Evolutionary conservation across 2,113 vertebrate species (phyloP), one percentile per base, ranked within the genome.

Genomic region (Sylvia atricapilla): DNA sequence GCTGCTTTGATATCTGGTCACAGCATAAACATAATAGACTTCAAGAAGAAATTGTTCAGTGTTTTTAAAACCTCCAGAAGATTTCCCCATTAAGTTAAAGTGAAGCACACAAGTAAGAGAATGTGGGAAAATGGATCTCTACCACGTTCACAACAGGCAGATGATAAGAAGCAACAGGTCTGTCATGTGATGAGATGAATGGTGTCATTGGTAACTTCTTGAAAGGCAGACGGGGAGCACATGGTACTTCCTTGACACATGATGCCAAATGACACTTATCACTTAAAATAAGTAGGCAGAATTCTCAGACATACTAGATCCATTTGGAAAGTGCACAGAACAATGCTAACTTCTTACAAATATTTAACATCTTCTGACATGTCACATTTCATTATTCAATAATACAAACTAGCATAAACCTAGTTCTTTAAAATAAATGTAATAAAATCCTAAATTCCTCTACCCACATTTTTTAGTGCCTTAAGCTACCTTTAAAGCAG

Each of bases 171-270:
- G 70, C 87, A 96, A 95, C 95, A 96, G 27, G 95, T 96, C 56
- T 89, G 79, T 69, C 86, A 89, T 70, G 64, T 89, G 85, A 84
- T 92, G 77, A 93, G 89, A 94, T 90, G 75, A 96, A 92, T 70
- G 46, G 84, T 97, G 86, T 93, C 68, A 96, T 91, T 70, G 95
- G 68, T 90, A 95, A 88, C 86, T 96, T 96, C 89, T 95, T 95
- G 94, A 95, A 95, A 97, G 82, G 96, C 68, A 89, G 81, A 91
- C 7, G 37, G 87, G 50, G 81, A 94, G 92, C 46, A 74, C 86
- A 91, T 69, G 75, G 72, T 93, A 53, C n/a, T 96, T 96, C 74
- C 56, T 92, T 97, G 90, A 94, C 70, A 87, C 62, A 86, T 92
- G 69, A 95, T 85, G 83, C 87, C 47, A 2, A 84, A 88, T 80